Base-by-base conservation (phyloP, 1,140 invertebrate genomes). In the Polypedilum pembai region DNA sequence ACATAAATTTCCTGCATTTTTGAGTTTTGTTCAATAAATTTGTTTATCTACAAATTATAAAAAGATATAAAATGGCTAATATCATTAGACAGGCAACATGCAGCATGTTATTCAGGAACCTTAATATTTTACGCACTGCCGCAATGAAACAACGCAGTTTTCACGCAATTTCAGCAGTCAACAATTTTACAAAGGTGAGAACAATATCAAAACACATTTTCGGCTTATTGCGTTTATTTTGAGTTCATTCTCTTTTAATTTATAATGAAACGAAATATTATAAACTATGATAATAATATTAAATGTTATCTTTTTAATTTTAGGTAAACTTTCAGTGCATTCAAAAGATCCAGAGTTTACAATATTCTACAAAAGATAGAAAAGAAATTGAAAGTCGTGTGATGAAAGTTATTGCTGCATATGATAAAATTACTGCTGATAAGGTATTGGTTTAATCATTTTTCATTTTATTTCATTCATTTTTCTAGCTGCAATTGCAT, bases 351-450 rank as follows among this genome's bases (percentile, higher is more conserved):
- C 65, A 69, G 65, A 20, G 10, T 69, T 21, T 69, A 20, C 65
- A 74, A 21, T 74, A 56, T 74, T 75, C 75, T 8, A 74, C 75
- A 24, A 85, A 84, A 77, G 79, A 78, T 73, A 82, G 83, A 75
- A 78, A 83, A 76, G 85, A 91, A 80, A 87, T 93, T 77, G 83
- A 88, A 81, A 85, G 89, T 69, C 87, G 91, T 78, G 90, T 94
- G 45, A 82, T 94, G 77, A 91, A 90, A 87, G 90, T 92, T 77
- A 87, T 91, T 81, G 85, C 86, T 76, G 86, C 88, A 76, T 93
- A 90, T 83, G 92, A 94, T 85, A 93, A 93, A 88, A 85, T 92
- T 74, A 87, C 86, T 77, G 86, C 86, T 77, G 86, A 89, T 75
- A 91, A 93, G 91, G 92, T 93, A 90, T 78, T 79, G 79, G 80